These are phyloP conservation scores for Acleris emargana DNA, from an alignment of 2,888 invertebrate genomes.

Conservation along the genomic window DNA sequence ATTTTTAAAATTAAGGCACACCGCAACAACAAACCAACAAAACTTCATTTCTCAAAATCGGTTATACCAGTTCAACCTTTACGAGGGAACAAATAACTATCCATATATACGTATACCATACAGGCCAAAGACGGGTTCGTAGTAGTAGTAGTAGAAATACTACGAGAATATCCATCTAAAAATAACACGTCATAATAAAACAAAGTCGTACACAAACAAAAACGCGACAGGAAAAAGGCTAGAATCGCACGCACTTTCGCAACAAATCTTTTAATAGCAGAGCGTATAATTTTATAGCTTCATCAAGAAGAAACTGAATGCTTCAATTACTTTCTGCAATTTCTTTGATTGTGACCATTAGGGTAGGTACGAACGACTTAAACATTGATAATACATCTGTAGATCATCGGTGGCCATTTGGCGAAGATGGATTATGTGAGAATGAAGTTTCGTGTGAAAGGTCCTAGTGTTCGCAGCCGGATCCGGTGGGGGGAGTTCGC, in stretches of 20 bases:
- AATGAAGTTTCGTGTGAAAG: constrained; percentile 33
- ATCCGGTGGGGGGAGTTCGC: constrained; percentile 38
- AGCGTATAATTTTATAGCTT: constrained; percentile 8
- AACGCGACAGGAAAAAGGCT: neutral
- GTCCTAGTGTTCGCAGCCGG: constrained; percentile 32
- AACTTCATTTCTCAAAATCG: no score
- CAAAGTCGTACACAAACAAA: no score
- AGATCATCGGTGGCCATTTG: neutral
- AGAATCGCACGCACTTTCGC: neutral
- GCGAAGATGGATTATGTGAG: constrained; percentile 13
- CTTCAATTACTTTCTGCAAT: neutral
- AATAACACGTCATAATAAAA: no score
- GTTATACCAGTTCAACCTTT: no score
- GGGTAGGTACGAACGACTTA: neutral
- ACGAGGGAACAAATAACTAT: no score
- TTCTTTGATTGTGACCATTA: neutral
- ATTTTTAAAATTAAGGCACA: no score
- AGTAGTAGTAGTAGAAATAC: no score
- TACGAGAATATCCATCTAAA: no score
- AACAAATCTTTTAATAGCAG: constrained; percentile 1
- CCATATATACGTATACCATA: no score
- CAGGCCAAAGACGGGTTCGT: no score
- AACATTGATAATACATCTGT: no score
- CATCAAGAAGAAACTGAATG: neutral
- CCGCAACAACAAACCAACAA: no score